A percentile compares a stretch with the other conserved stretches of the same genome.
phyloP scores from a whole-genome alignment of 1,140 invertebrate species.

The Bicyclus anynana region DNA sequence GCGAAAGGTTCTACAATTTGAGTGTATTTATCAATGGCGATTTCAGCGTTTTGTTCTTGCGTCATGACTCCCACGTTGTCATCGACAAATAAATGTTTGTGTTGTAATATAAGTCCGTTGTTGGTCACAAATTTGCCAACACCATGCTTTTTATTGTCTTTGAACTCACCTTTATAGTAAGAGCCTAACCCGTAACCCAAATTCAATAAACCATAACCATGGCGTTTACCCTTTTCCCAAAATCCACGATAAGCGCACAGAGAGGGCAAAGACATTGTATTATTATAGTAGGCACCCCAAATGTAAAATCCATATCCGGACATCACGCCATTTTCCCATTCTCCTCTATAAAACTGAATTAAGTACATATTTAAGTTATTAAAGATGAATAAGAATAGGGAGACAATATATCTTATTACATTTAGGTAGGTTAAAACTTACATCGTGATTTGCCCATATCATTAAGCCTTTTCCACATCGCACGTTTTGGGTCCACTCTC shows the following conservation, averaged over 20 bases:
- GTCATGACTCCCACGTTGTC: conserved; percentile 60
- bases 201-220: conserved; percentile 75
- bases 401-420: not conserved
- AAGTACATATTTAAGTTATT: not conserved
- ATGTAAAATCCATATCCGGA: conserved; percentile 78
- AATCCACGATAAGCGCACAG: conserved; percentile 74
- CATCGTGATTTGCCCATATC: conserved; percentile 78
- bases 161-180: conserved; percentile 76
- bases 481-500: conserved; percentile 73
- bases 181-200: conserved; percentile 75
- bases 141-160: conserved; percentile 78
- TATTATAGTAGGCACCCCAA: conserved; percentile 76
- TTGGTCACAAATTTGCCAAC: conserved; percentile 75
- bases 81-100: conserved; percentile 70
- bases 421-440: conserved; percentile 38
- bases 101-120: conserved; percentile 72
- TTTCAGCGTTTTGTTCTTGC: conserved; percentile 20
- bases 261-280: conserved; percentile 70
- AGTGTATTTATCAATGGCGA: conserved; percentile 24
- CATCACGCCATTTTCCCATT: conserved; percentile 77
- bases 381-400: too few species aligned
- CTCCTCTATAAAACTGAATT: conserved; percentile 73
- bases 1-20: conserved; percentile 36
- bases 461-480: conserved; percentile 77
- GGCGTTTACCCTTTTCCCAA: conserved; percentile 74